Evolutionary conservation across 2,113 vertebrate genomes (phyloP), one percentile per base, ranked within the genome.

Genomic region (Dolichallabes microphthalmus): DNA sequence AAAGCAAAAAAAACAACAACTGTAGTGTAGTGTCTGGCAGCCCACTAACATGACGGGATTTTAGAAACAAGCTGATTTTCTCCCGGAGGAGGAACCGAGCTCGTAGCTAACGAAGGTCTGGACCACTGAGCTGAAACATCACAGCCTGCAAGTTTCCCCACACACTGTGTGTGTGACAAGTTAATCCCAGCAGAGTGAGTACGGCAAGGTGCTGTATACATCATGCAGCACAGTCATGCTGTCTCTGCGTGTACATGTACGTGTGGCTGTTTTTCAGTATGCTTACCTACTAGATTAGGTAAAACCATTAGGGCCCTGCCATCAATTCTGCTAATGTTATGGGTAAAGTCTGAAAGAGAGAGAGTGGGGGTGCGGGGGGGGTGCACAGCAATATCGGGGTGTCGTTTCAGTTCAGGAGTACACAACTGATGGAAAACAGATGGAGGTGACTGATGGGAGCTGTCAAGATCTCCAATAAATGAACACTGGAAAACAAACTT

Each of bases 321-420:
- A 88, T 88, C 71, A 82, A 86, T 88, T 82, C 83, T 76, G 57
- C 22, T 88, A 78, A 88, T n/a, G 78, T 78, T 82, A 80, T 88
- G 82, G 79, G 83, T 85, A 73, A 73, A 80, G 81, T 30, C 64
- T 20, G 25, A 25, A n/a, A n/a, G 32, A 20, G 68, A 20, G 50
- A 30, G 50, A 10, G 52, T 20, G 52, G 5, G 69, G 0, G 35
- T 5, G 69, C 0, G 32, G 58, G 30, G 30, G 52, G 39, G 32
- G 80, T 83, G 76, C 39, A 64, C 22, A 78, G 68, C 74, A 85
- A 83, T 76, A 79, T 45, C 53, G 63, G 30, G 35, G 76, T 77
- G 73, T 66, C 15, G 58, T 63, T 20, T 74, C 17, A 68, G 82
- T 75, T 74, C 69, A 74, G 55, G 8, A 35, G 75, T 52, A 78